phyloP scores from a whole-genome alignment of 2,888 invertebrate genomes.

The Autographa pulchrina region DNA sequence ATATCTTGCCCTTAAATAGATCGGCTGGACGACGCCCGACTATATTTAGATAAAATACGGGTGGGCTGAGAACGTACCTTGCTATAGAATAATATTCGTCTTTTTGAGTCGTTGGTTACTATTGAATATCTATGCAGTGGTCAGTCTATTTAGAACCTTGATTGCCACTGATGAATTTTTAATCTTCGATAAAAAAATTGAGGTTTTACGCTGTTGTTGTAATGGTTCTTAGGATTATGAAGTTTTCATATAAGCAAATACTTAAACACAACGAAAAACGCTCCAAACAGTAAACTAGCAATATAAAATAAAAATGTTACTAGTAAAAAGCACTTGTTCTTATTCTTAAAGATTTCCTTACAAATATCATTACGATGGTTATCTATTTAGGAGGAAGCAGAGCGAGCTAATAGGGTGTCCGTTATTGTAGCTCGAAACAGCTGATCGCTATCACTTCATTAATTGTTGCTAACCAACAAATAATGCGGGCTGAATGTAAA shows the following conservation, averaged over 20 bases:
- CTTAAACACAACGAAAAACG: too few relatives aligned
- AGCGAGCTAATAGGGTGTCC: constrained; percentile 29
- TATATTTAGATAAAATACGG: constrained; percentile 50
- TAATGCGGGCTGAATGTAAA: constrained; percentile 50
- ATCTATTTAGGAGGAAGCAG: constrained; percentile 17
- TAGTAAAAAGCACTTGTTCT: not conserved
- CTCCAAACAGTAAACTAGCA: too few relatives aligned
- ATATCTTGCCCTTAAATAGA: constrained; percentile 53
- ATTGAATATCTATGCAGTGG: too few relatives aligned
- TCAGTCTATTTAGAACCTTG: too few relatives aligned
- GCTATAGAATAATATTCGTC: not conserved
- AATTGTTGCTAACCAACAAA: constrained; percentile 55
- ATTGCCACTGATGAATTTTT: too few relatives aligned
- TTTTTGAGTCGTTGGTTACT: not conserved
- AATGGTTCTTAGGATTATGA: too few relatives aligned
- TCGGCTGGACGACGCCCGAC: constrained; percentile 29
- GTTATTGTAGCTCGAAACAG: constrained; percentile 38
- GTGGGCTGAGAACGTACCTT: constrained; percentile 47
- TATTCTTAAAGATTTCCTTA: not conserved
- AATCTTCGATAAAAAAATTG: too few relatives aligned
- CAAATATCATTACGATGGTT: not conserved
- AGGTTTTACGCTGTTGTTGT: too few relatives aligned
- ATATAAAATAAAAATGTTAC: not conserved
- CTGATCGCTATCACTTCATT: constrained; percentile 44
- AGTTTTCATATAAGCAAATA: too few relatives aligned